Base-by-base conservation (phyloP, 2,113 vertebrate genomes). In the Sphyrna mokarran region DNA sequence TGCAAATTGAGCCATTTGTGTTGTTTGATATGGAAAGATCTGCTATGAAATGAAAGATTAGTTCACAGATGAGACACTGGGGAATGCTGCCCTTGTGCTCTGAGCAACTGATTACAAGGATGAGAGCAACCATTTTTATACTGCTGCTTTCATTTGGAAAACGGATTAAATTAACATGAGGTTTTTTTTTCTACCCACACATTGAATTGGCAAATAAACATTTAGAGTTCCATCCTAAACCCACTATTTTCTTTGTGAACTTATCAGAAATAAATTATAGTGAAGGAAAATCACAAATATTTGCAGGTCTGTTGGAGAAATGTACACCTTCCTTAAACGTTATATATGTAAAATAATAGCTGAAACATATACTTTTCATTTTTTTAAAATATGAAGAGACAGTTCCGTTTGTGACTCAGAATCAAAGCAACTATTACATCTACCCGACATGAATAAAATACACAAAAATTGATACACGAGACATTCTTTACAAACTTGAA, bases 1-100 rank as follows among this genome's bases (percentile, higher is more conserved):
- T 99, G 99, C 98, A 99, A 99, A 99, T 99, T 99, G 99, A 99
- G 98, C 98, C 98, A 98, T 99, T 98, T 98, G 98, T 98, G 98
- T 98, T 98, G 98, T 99, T 98, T 99, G 99, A 99, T 99, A 99
- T 99, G 98, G 98, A 98, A 99, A 99, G 98, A 98, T 99, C 98
- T 98, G 98, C 98, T 99, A 98, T 98, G 98, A 99, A 99, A 99
- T 99, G 98, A 99, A 99, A 99, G 99, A 99, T 99, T 99, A 99
- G 98, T 98, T 98, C 98, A 96, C 98, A 98, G 98, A 99, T 98
- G 98, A 98, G 98, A 98, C 98, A 98, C 98, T 95, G 97, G 98
- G 98, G 98, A 98, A 98, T 95, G 97, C 97, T 98, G 98, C 98
- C 98, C 98, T 98, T 96, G 96, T 99, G 98, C 98, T 98, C 98